Conservation (phyloP, 2,113 vertebrate genomes). For the Probosciger aterrimus region DNA sequence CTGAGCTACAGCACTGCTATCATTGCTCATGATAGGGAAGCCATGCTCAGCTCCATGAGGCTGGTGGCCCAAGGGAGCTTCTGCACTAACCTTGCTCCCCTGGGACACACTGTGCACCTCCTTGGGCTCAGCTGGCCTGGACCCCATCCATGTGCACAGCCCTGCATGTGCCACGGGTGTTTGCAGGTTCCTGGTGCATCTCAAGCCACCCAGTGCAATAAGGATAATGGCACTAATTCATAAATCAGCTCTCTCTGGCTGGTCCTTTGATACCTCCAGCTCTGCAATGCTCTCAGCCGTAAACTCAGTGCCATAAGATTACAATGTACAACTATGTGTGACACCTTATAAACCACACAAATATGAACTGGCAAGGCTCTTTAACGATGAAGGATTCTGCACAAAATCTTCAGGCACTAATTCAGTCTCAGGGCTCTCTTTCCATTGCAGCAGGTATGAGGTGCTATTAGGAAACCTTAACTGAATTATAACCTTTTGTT, state of each 20-base stretch:
- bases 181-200: neutral
- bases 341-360: conserved; percentile 34
- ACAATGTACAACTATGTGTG: neutral
- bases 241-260: neutral
- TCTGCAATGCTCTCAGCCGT: neutral
- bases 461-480: neutral
- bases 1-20: neutral
- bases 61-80: neutral
- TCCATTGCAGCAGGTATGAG: neutral
- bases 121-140: neutral
- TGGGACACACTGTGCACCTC: neutral
- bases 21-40: neutral
- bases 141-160: neutral
- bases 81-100: accelerated
- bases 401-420: conserved; percentile 27
- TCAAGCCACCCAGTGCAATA: neutral
- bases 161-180: no score
- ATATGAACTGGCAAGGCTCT: neutral
- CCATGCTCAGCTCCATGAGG: neutral
- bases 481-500: neutral
- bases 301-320: conserved; percentile 19
- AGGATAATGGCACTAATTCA: neutral
- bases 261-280: neutral
- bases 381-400: neutral
- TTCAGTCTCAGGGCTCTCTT: conserved; percentile 18